Percentiles rank a stretch among this genome's conserved stretches.
These are phyloP conservation scores for Benitochromis conjunctus DNA, from an alignment of 2,113 vertebrate genomes.

Conservation along the genomic window DNA sequence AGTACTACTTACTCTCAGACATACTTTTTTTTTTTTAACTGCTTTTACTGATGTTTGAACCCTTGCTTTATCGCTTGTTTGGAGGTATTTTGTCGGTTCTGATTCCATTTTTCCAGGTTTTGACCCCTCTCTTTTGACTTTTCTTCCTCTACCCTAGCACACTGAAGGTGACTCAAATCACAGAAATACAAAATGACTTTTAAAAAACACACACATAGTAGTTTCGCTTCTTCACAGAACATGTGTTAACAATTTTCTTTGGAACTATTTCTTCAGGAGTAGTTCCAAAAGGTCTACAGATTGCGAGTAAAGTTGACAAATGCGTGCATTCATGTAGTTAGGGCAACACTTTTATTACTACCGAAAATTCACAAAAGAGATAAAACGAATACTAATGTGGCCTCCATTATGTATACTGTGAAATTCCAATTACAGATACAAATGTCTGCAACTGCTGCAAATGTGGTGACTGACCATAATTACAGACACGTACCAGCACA, in stretches of 20 bases:
- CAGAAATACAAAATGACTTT: neutral
- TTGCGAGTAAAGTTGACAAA: neutral
- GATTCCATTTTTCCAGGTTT: neutral
- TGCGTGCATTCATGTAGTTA: neutral
- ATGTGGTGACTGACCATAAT: slow-evolving; percentile 16
- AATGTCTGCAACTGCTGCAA: neutral
- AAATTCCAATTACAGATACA: slow-evolving; percentile 6
- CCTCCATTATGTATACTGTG: neutral
- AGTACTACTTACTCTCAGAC: neutral
- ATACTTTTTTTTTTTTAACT: neutral
- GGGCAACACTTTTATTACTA: neutral
- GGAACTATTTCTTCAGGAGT: neutral
- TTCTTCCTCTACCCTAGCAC: neutral
- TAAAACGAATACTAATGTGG: neutral
- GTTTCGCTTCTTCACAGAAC: neutral
- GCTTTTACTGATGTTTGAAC: neutral
- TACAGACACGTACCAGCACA: neutral
- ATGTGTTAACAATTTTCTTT: neutral
- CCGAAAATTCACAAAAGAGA: neutral
- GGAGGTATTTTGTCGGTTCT: neutral
- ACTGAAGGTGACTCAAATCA: neutral
- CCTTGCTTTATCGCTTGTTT: neutral
- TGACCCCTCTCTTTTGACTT: neutral
- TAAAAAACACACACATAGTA: neutral
- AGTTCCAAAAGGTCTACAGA: neutral